A percentile compares a stretch with the other conserved stretches of the same genome.
phyloP scores from a whole-genome alignment of 2,797 vertebrate species.

The Sebastes hubbsi region DNA sequence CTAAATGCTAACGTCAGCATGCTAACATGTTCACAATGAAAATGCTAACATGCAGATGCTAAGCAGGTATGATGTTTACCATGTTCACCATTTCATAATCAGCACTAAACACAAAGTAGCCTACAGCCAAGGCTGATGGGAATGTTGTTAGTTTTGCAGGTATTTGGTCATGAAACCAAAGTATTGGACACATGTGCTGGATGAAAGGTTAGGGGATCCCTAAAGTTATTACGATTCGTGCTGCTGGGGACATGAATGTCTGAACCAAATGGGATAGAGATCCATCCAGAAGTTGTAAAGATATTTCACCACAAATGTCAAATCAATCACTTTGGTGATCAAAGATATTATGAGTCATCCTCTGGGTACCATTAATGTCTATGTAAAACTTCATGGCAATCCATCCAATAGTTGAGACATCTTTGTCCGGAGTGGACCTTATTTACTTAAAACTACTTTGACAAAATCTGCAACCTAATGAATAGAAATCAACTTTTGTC shows the following conservation, averaged over 20 bases:
- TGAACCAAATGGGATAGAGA: not conserved
- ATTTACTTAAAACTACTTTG: no score
- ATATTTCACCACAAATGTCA: not conserved
- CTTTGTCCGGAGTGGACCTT: not conserved
- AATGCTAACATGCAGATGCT: no score
- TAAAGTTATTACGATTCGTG: not conserved
- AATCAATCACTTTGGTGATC: accelerated
- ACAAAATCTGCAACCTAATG: not conserved
- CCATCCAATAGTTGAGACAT: not conserved
- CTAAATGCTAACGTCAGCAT: not conserved
- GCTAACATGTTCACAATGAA: no score
- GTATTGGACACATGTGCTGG: not conserved
- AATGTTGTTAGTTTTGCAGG: not conserved
- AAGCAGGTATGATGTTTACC: no score
- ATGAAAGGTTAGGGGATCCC: not conserved
- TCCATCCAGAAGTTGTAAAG: no score
- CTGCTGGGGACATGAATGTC: not conserved
- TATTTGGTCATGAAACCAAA: not conserved
- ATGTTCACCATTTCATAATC: no score
- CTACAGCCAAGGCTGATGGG: no score
- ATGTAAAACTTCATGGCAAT: not conserved
- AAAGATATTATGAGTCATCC: no score
- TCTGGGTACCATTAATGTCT: no score
- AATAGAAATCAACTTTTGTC: not conserved
- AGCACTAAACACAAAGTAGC: no score